Percentiles rank a stretch among this genome's conserved stretches.
Evolutionary conservation across 1,140 invertebrate species (phyloP).

Genomic region (Zelostemma sp.): DNA sequence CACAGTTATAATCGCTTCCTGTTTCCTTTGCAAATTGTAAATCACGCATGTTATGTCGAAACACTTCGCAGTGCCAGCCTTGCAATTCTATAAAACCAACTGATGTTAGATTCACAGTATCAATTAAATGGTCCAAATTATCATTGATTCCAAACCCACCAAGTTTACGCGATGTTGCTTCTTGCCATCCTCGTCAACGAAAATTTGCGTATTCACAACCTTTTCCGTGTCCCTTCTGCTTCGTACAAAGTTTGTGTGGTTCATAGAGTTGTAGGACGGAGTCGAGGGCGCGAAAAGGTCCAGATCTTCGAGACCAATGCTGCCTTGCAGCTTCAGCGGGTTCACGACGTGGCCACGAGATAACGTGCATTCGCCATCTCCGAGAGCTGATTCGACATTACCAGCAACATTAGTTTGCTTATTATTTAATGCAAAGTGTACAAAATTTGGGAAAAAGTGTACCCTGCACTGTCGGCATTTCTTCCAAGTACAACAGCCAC

Average conservation of each 20-base stretch:
- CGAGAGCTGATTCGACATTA: conserved; percentile 32
- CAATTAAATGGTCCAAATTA: conserved; percentile 17
- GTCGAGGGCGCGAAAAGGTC: conserved; percentile 50
- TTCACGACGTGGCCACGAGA: conserved; percentile 75
- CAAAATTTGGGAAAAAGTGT: conserved; percentile 32
- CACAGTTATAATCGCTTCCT: conserved; percentile 83
- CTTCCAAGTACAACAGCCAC: conserved; percentile 92
- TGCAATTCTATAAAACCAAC: conserved; percentile 83
- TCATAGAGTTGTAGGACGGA: conserved; percentile 38
- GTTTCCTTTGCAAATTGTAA: conserved; percentile 79
- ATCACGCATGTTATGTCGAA: conserved; percentile 87
- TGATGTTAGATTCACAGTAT: too few relatives aligned
- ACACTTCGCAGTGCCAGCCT: conserved; percentile 84
- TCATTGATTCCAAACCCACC: conserved; percentile 56
- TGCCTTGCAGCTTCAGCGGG: conserved; percentile 75
- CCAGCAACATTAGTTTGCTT: neutral
- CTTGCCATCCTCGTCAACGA: conserved; percentile 77
- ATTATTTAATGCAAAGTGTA: neutral
- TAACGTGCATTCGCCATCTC: conserved; percentile 74
- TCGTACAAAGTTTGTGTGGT: conserved; percentile 64
- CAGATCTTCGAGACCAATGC: conserved; percentile 70
- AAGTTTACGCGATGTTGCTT: conserved; percentile 73
- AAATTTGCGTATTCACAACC: conserved; percentile 79
- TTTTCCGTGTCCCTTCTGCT: conserved; percentile 79
- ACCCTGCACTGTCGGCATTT: conserved; percentile 81